These are phyloP conservation scores for Synergus umbraculus DNA, from an alignment of 2,888 invertebrate genomes.

Conservation along the genomic window DNA sequence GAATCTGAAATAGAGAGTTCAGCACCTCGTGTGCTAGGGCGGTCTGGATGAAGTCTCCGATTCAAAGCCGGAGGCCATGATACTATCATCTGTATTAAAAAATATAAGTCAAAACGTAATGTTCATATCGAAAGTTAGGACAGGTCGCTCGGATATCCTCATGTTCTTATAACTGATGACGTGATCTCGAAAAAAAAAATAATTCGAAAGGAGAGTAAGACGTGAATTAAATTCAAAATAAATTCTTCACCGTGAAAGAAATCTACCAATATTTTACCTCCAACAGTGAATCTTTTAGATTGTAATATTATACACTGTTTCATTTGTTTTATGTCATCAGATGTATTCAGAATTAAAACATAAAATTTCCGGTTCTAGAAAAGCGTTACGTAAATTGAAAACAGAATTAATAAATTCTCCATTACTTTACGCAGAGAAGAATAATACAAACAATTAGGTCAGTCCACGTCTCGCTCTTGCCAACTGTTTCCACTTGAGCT, in stretches of 20 bases:
- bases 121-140: neutral
- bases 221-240: neutral
- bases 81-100: constrained; percentile 11
- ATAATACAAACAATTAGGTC: neutral
- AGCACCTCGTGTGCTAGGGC: constrained; percentile 11
- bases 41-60: constrained; percentile 27
- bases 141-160: neutral
- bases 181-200: neutral
- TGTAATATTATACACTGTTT: neutral
- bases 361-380: neutral
- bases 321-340: neutral
- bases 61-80: constrained; percentile 30
- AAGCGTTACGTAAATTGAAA: neutral
- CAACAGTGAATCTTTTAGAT: neutral
- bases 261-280: neutral
- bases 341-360: neutral
- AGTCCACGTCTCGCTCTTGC: neutral
- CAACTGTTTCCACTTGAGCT: neutral
- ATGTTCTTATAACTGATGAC: neutral
- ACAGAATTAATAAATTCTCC: neutral
- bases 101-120: neutral
- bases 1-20: constrained; percentile 14
- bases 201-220: constrained; percentile 1
- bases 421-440: neutral
- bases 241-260: neutral